Evolutionary conservation across 1,140 invertebrate species (phyloP), one percentile per base, ranked within the genome.

Genomic region (Daktulosphaira vitifoliae): DNA sequence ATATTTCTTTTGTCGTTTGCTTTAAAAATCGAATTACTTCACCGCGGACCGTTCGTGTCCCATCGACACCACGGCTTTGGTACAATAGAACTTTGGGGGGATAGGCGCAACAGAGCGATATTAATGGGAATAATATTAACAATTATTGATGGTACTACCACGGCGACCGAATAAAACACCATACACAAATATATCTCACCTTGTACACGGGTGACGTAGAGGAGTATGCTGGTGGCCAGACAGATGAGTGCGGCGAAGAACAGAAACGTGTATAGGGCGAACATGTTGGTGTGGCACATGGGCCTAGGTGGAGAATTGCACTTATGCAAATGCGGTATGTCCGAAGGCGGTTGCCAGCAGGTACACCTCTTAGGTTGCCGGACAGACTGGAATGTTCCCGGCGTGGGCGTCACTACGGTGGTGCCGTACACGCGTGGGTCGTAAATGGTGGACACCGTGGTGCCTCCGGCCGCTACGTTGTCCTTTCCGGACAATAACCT

Each of bases 231-330:
- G 56, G 56, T 62, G 42, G 56, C 22, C 25, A 62, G 56, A n/a
- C 56, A 62, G 44, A 62, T 62, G 56, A 62, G 5, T 7, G 56
- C 56, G n/a, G 56, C 44, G 56, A 62, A 62, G 56, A 62, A 62
- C 42, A 62, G 56, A 9, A 62, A 62, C 23, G 56, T 62, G 56
- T 62, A 62, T 25, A 62, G 42, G 26, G 44, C 56, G 18, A 62
- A 48, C 56, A 62, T 62, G 56, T 62, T 62, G 42, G 56, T 62
- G 56, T 62, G 56, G 56, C 56, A 62, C 56, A 62, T 62, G 56
- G 56, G 26, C 56, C 56, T 62, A 39, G 56, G 56, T 25, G 56
- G 56, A 38, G 56, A 62, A 48, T 48, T 62, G 56, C 56, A 48
- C 42, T 48, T 62, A 62, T 62, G 56, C 56, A 62, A 46, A 62